phyloP scores from a whole-genome alignment of 2,888 invertebrate genomes.

The Epinotia nisella region DNA sequence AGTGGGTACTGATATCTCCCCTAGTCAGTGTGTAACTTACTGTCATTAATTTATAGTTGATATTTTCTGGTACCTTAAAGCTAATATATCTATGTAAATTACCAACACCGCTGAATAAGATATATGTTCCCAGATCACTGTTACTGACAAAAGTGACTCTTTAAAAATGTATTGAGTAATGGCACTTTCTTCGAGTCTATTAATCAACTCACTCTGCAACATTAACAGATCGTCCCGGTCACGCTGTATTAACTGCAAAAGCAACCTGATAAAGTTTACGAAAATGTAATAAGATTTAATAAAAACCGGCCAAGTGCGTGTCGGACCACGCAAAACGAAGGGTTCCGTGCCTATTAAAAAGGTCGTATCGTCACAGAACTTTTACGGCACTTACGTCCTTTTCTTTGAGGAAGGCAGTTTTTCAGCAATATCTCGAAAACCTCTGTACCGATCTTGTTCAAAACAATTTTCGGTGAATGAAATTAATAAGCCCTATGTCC shows the following conservation, averaged over 20 bases:
- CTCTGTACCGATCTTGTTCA: too few species aligned
- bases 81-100: neutral
- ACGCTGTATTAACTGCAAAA: neutral
- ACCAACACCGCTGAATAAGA: constrained; percentile 1
- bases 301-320: too few species aligned
- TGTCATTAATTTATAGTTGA: neutral
- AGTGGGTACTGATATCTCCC: neutral
- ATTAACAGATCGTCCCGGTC: neutral
- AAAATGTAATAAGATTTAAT: neutral
- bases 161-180: constrained; percentile 31
- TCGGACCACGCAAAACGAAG: too few species aligned
- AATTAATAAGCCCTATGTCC: too few species aligned
- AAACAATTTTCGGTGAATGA: too few species aligned
- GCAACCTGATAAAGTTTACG: neutral
- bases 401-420: too few species aligned
- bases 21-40: neutral
- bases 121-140: constrained; percentile 3
- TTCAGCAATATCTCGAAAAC: too few species aligned
- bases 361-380: too few species aligned
- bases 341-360: too few species aligned
- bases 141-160: constrained; percentile 2
- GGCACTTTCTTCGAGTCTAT: constrained; percentile 19
- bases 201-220: constrained; percentile 32
- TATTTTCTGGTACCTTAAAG: neutral
- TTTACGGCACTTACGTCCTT: too few species aligned